Conservation (phyloP, 2,888 invertebrate species). For the Ernsta delagoae region DNA sequence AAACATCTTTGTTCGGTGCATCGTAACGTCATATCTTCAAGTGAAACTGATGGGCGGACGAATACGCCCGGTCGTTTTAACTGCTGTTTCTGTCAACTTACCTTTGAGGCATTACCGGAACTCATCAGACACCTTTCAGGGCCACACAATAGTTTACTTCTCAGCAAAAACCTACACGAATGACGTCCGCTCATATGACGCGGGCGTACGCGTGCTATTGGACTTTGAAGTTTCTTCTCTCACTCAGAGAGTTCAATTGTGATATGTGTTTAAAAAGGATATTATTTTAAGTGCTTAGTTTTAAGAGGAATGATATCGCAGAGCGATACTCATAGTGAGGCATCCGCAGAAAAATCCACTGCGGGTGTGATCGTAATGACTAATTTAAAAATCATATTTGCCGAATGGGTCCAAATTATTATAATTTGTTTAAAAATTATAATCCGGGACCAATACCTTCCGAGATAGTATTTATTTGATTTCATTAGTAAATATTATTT, state of each 20-base stretch:
- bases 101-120: conserved; percentile 94
- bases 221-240: conserved; percentile 78
- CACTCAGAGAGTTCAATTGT: conserved; percentile 78
- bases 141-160: conserved; percentile 93
- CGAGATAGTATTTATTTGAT: conserved; percentile 85
- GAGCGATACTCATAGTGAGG: conserved; percentile 77
- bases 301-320: conserved; percentile 74
- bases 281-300: conserved; percentile 71
- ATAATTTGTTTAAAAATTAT: conserved; percentile 86
- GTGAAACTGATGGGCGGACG: conserved; percentile 88
- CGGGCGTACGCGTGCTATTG: conserved; percentile 64
- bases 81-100: conserved; percentile 94
- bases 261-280: conserved; percentile 82
- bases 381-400: conserved; percentile 75
- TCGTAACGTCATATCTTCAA: conserved; percentile 93
- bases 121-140: conserved; percentile 94
- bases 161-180: conserved; percentile 95
- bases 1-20: conserved; percentile 96
- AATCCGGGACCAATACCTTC: conserved; percentile 84
- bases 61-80: conserved; percentile 89
- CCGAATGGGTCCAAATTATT: conserved; percentile 82
- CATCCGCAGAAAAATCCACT: conserved; percentile 65
- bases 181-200: conserved; percentile 77
- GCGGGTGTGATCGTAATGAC: conserved; percentile 68
- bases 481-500: conserved; percentile 83